Evolutionary conservation across 2,888 invertebrate species (phyloP).

Genomic region (Halictus quadricinctus): DNA sequence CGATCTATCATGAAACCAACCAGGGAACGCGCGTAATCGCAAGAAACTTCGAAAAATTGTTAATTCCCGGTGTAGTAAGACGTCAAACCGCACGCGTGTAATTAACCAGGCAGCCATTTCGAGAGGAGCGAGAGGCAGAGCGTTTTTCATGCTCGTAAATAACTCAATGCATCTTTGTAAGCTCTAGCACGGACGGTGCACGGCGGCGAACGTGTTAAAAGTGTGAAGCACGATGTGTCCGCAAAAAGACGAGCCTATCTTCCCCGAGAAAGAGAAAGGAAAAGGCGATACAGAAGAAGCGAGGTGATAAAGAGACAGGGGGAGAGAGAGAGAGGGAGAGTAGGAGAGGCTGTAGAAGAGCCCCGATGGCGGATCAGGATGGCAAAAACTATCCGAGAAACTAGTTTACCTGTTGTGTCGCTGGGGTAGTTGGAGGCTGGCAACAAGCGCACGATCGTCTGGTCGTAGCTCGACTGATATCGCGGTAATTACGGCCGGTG

Average conservation of each 20-base stretch:
- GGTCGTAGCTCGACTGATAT: constrained; percentile 44
- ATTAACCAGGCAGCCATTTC: neutral
- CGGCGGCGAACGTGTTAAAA: constrained; percentile 5
- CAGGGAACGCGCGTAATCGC: neutral
- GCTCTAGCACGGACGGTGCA: neutral
- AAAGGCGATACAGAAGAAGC: neutral
- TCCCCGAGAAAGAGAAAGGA: neutral
- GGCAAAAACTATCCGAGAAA: constrained; percentile 5
- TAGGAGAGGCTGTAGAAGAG: neutral
- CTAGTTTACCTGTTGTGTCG: constrained; percentile 38
- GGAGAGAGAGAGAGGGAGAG: too few relatives aligned
- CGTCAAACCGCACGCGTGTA: constrained; percentile 8
- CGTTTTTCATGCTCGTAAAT: constrained; percentile 5
- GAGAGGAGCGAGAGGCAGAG: neutral
- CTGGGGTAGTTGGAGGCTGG: neutral
- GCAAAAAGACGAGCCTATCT: constrained; percentile 2
- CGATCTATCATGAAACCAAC: neutral
- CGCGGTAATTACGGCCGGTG: constrained; percentile 38
- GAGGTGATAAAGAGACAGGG: too few relatives aligned
- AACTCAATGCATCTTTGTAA: neutral
- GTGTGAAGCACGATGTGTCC: constrained; percentile 2
- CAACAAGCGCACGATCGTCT: constrained; percentile 12
- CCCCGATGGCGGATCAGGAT: neutral
- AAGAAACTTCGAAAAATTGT: neutral
- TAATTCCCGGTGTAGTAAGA: neutral